A percentile compares a stretch with the other conserved stretches of the same genome.
phyloP scores from a whole-genome alignment of 1,140 invertebrate genomes.

The Aphis gossypii region DNA sequence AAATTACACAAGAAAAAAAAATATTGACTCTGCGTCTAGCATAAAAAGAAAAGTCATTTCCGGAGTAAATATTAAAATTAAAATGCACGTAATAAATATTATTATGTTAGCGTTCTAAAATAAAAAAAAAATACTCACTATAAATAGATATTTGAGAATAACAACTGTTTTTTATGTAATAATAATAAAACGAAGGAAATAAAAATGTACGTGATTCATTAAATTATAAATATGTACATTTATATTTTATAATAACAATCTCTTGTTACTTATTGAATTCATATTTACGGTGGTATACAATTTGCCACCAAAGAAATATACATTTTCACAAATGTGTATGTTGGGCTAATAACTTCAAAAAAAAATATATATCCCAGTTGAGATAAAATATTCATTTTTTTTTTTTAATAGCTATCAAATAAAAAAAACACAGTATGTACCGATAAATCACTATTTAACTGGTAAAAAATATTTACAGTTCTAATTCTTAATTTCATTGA shows the following conservation, averaged over 20 bases:
- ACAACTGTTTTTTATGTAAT: neutral
- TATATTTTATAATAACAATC: neutral
- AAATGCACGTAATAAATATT: neutral
- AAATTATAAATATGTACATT: neutral
- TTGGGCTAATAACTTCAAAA: too few relatives aligned
- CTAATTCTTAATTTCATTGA: neutral
- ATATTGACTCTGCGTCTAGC: too few relatives aligned
- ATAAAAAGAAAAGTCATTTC: neutral
- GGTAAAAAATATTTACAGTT: neutral
- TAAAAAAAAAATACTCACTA: neutral
- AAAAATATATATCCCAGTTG: too few relatives aligned
- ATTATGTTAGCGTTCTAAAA: neutral
- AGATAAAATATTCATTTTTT: too few relatives aligned
- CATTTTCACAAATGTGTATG: too few relatives aligned
- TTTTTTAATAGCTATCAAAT: too few relatives aligned
- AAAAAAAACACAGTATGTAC: neutral
- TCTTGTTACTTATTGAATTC: neutral
- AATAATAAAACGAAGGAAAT: neutral
- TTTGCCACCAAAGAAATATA: neutral
- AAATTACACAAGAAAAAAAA: too few relatives aligned
- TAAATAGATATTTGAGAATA: neutral
- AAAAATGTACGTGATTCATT: neutral
- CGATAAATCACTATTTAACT: neutral
- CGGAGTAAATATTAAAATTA: neutral
- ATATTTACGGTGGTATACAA: neutral